Conservation (phyloP, 92 coral and sea anemone genomes). For the Heteractis magnifica region DNA sequence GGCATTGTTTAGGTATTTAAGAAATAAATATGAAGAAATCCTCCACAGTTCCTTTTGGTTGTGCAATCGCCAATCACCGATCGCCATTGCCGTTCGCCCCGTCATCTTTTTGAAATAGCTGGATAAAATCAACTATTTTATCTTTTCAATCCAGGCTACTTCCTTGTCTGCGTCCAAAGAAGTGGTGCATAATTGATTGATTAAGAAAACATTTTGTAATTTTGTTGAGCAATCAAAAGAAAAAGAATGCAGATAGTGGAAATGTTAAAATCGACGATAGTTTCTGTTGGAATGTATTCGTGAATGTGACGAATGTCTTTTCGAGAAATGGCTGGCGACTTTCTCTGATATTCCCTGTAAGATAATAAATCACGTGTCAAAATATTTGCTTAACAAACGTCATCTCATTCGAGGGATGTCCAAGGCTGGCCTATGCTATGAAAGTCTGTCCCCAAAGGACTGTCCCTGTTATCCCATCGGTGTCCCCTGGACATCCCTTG, state of each 20-base stretch:
- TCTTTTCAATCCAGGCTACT: background rate
- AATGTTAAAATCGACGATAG: constrained; percentile 36
- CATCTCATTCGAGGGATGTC: no score
- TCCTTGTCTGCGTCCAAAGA: background rate
- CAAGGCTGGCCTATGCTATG: no score
- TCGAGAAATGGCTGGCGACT: constrained; percentile 35
- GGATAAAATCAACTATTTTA: background rate
- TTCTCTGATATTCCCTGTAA: constrained; percentile 23
- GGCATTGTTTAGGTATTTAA: no score
- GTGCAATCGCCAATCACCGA: background rate
- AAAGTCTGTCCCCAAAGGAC: no score
- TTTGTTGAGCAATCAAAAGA: no score
- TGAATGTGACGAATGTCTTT: constrained; percentile 48
- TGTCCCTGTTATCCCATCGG: no score
- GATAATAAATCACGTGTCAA: background rate
- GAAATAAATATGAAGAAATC: no score
- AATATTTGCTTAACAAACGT: background rate
- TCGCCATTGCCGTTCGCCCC: background rate
- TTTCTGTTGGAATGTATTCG: constrained; percentile 45
- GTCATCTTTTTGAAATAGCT: background rate
- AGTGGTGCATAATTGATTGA: background rate
- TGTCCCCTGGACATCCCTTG: no score
- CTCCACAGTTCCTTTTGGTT: background rate
- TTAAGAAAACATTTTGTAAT: background rate
- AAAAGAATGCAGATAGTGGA: background rate